A percentile compares a stretch with the other conserved stretches of the same genome.
Evolutionary conservation across 2,888 invertebrate genomes (phyloP).

Genomic region (Trichogramma evanescens): DNA sequence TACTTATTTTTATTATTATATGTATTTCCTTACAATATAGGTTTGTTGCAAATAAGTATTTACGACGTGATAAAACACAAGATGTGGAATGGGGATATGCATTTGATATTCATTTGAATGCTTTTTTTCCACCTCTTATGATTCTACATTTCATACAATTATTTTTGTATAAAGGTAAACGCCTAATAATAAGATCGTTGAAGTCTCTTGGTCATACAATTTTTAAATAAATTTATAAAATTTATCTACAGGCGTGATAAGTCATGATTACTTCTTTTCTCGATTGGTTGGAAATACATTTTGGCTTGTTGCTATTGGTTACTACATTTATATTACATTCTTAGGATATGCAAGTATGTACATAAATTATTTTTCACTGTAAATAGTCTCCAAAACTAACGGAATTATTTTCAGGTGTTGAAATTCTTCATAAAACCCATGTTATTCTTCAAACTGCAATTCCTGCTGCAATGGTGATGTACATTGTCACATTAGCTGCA

Average conservation of each 20-base stretch:
- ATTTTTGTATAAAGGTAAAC: conserved; percentile 74
- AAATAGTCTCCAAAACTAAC: background rate
- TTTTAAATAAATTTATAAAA: background rate
- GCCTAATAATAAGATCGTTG: conserved; percentile 5
- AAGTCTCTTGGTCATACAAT: background rate
- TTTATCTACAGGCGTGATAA: conserved; percentile 64
- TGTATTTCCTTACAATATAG: conserved; percentile 48
- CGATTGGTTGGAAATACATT: conserved; percentile 84
- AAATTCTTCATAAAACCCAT: conserved; percentile 78
- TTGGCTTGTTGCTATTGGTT: conserved; percentile 83
- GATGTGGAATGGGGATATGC: conserved; percentile 98
- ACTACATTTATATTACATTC: conserved; percentile 96
- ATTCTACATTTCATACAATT: conserved; percentile 89
- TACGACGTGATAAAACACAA: conserved; percentile 60
- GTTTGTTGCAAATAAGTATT: conserved; percentile 74
- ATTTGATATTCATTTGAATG: conserved; percentile 97
- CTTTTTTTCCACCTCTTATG: conserved; percentile 93
- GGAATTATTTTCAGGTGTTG: conserved; percentile 60
- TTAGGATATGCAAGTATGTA: conserved; percentile 88
- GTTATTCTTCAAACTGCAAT: conserved; percentile 72
- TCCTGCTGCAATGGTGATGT: conserved; percentile 69
- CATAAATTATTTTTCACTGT: conserved; percentile 1
- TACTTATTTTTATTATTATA: conserved; percentile 2
- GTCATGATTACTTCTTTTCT: conserved; percentile 69
- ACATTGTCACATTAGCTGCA: conserved; percentile 67